Conservation (phyloP, 2,888 invertebrate species). For the Mythimna albipuncta region DNA sequence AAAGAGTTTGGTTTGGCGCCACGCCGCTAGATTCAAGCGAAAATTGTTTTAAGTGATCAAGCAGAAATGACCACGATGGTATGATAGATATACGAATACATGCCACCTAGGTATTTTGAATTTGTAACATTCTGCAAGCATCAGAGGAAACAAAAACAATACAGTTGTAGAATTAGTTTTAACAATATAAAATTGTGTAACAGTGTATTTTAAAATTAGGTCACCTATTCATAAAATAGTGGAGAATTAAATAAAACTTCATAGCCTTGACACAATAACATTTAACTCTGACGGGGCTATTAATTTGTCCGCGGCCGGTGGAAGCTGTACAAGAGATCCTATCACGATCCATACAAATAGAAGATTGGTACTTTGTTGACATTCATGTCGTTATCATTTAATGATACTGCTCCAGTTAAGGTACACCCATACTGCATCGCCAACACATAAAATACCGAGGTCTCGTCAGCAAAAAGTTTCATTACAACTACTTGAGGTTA, state of each 20-base stretch:
- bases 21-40: too few relatives aligned
- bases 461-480: conserved; percentile 34
- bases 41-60: too few relatives aligned
- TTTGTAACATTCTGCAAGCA: background rate
- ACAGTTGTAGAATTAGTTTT: conserved; percentile 21
- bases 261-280: conserved; percentile 88
- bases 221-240: conserved; percentile 75
- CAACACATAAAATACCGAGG: conserved; percentile 42
- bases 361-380: conserved; percentile 49
- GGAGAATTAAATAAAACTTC: conserved; percentile 74
- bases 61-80: too few relatives aligned
- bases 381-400: conserved; percentile 53
- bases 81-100: too few relatives aligned
- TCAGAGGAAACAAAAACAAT: conserved; percentile 10
- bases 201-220: conserved; percentile 74
- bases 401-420: conserved; percentile 39
- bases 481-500: conserved; percentile 43
- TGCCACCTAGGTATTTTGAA: background rate
- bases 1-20: too few relatives aligned
- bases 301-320: conserved; percentile 78
- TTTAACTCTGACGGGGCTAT: conserved; percentile 84
- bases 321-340: conserved; percentile 78
- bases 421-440: conserved; percentile 25
- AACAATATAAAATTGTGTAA: conserved; percentile 49
- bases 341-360: conserved; percentile 80